phyloP scores from a whole-genome alignment of 2,797 vertebrate species.

The Eleutherodactylus coqui region DNA sequence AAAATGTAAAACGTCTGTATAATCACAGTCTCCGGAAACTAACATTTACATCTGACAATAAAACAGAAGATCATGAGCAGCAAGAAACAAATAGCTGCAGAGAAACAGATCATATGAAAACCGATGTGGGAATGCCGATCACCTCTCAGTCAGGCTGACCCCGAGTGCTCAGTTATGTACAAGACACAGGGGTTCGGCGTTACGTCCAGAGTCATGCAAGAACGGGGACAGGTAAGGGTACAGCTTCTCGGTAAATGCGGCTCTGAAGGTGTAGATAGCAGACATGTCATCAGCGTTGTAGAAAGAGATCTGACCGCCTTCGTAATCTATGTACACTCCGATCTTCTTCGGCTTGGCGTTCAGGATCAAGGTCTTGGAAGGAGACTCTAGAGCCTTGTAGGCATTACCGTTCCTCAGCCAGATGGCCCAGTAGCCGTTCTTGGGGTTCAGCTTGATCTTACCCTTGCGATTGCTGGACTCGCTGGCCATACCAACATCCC shows the following conservation, averaged over 20 bases:
- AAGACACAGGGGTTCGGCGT: slow-evolving; percentile 71
- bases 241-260: slow-evolving; percentile 72
- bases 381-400: slow-evolving; percentile 73
- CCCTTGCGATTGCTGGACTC: slow-evolving; percentile 66
- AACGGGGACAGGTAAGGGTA: slow-evolving; percentile 71
- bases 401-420: slow-evolving; percentile 66
- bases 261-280: slow-evolving; percentile 74
- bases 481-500: slow-evolving; percentile 65
- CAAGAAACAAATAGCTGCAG: not conserved
- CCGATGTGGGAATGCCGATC: not conserved
- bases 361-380: slow-evolving; percentile 62
- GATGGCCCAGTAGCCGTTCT: slow-evolving; percentile 66
- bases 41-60: not conserved
- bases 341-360: slow-evolving; percentile 68
- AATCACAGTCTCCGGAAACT: not conserved
- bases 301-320: slow-evolving; percentile 76
- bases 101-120: not conserved
- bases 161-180: slow-evolving; percentile 56
- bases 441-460: slow-evolving; percentile 63
- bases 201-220: slow-evolving; percentile 71
- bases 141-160: not conserved
- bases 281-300: slow-evolving; percentile 73
- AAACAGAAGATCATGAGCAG: not conserved
- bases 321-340: slow-evolving; percentile 76
- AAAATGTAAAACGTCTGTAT: not conserved